Conservation (phyloP, 2,888 invertebrate genomes). For the Coelogynopora nodosa region DNA sequence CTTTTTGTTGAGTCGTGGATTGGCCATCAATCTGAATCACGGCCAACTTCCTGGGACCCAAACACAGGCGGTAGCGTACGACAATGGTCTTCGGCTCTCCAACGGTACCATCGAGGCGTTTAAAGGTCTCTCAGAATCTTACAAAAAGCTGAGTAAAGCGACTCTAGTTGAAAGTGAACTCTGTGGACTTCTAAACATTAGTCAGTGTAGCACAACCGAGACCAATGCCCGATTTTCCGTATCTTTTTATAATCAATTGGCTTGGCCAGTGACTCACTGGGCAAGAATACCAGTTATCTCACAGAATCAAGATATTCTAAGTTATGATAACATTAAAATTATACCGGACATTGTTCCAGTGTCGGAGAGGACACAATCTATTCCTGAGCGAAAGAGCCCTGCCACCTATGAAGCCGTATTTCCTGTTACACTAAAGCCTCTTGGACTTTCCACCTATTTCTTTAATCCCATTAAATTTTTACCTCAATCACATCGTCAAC, state of each 20-base stretch:
- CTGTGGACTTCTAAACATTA: constrained; percentile 73
- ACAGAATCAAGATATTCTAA: constrained; percentile 30
- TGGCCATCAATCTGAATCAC: constrained; percentile 19
- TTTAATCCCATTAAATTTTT: background rate
- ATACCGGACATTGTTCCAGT: constrained; percentile 39
- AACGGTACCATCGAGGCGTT: constrained; percentile 66
- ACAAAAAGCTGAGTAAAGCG: background rate
- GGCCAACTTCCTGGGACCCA: constrained; percentile 66
- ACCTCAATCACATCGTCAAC: no score
- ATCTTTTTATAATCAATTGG: constrained; percentile 77
- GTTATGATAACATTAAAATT: no score
- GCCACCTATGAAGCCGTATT: constrained; percentile 74
- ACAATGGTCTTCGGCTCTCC: constrained; percentile 76
- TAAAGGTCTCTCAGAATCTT: background rate
- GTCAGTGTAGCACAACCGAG: constrained; percentile 71
- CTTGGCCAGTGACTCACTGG: constrained; percentile 65
- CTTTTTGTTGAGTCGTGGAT: constrained; percentile 33
- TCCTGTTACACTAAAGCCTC: constrained; percentile 61
- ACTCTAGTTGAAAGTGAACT: constrained; percentile 50
- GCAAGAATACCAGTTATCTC: constrained; percentile 65
- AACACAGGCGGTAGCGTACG: constrained; percentile 70
- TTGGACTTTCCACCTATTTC: constrained; percentile 35
- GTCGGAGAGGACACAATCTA: constrained; percentile 50
- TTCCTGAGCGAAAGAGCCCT: constrained; percentile 68
- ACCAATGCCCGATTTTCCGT: constrained; percentile 61